Evolutionary conservation across 2,113 vertebrate species (phyloP), one percentile per base, ranked within the genome.

Genomic region (Leucopsar rothschildi): DNA sequence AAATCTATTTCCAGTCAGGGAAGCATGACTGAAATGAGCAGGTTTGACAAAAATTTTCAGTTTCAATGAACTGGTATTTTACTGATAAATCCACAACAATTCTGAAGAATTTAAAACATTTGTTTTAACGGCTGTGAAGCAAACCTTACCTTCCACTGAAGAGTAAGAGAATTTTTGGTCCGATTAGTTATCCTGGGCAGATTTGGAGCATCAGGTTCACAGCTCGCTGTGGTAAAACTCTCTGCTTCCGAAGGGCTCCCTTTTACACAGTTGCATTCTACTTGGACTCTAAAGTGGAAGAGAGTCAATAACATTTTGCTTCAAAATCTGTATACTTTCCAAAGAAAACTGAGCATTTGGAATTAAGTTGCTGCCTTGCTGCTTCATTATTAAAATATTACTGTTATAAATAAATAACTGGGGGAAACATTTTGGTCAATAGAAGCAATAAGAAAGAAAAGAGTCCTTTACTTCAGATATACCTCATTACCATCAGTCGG

Each of bases 101-200:
- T 55, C 37, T 65, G 8, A 59, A 44, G 24, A 88, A 17, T 49
- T 86, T 9, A n/a, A 68, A 91, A 23, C 16, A 86, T 22, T 80
- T 52, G 17, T 44, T 95, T 71, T 35, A 42, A 56, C 61, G 31
- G 12, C 15, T 79, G 45, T 76, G 15, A 87, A 72, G n/a, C 17
- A 85, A 77, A 63, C 87, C 88, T 97, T 96, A 99, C 98, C 99
- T 99, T 99, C 99, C 99, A 99, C 78, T 99, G 99, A 65, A 99
- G 97, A 82, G 98, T 98, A 21, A 99, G 98, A 45, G 98, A 98
- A 98, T 98, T 99, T 98, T 99, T 99, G 98, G 98, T 99, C 96
- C 99, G 98, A 82, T 99, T 99, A 92, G 98, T 97, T 98, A 99
- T 99, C 94, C 98, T 98, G 71, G 99, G 99, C 86, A 98, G 96